These are phyloP conservation scores for Notiomystis cincta DNA, from an alignment of 2,113 vertebrate species.

Conservation along the genomic window DNA sequence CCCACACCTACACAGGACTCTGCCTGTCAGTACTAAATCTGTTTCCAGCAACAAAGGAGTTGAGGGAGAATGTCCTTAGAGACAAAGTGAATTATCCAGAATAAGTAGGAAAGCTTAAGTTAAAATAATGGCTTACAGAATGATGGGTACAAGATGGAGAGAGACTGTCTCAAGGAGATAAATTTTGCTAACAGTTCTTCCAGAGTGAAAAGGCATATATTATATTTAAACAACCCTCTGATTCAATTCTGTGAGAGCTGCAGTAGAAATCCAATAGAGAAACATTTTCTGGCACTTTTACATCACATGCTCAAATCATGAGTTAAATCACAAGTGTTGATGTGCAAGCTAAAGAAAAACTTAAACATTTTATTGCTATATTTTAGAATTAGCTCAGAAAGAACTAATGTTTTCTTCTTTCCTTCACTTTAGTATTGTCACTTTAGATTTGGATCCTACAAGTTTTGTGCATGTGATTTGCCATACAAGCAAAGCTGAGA, in stretches of 20 bases:
- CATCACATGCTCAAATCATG: not conserved
- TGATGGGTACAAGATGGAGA: not conserved
- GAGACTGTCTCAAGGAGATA: not conserved
- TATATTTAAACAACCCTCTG: not conserved
- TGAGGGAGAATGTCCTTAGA: not conserved
- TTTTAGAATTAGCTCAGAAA: not conserved
- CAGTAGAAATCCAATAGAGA: not conserved
- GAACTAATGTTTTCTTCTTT: not conserved
- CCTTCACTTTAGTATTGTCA: not conserved
- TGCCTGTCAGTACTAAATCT: constrained; percentile 16
- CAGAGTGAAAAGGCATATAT: not conserved
- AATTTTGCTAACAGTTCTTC: not conserved
- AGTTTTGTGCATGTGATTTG: not conserved
- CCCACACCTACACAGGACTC: constrained; percentile 31
- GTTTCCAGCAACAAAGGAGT: constrained; percentile 1
- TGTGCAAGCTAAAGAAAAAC: not conserved
- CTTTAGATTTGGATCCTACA: not conserved
- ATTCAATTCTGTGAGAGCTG: not conserved
- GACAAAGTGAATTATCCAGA: not conserved
- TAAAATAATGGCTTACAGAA: constrained; percentile 13
- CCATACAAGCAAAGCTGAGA: not conserved
- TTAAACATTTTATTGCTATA: not conserved
- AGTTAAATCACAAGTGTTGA: not conserved
- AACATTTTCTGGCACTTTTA: not conserved
- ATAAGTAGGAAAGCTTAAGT: not conserved